These are phyloP conservation scores for Zaprionus bogoriensis DNA, from an alignment of 2,888 invertebrate species.

Conservation along the genomic window DNA sequence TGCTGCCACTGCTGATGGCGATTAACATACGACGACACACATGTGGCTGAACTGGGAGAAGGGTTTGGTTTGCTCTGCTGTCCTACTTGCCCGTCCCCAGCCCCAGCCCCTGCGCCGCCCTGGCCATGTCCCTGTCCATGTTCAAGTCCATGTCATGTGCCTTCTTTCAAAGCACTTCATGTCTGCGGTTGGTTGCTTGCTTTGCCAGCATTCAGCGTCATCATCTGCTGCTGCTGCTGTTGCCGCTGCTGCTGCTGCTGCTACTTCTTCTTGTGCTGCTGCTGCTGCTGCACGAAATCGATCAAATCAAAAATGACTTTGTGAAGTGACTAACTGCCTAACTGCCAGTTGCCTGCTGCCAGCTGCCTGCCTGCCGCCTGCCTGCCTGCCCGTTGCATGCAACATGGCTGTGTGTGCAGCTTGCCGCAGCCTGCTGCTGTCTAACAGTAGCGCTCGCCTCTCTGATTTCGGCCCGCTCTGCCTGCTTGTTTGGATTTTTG, in stretches of 20 bases:
- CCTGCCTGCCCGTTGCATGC: constrained; percentile 46
- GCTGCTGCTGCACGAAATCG: constrained; percentile 74
- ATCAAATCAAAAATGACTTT: constrained; percentile 80
- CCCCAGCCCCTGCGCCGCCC: not conserved
- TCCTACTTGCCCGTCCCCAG: constrained; percentile 55
- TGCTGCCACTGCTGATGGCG: constrained; percentile 44
- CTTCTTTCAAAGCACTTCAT: constrained; percentile 59
- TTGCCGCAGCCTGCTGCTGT: constrained; percentile 41
- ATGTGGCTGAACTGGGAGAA: constrained; percentile 69
- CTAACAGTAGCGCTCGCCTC: constrained; percentile 66
- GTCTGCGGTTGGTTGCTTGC: constrained; percentile 34
- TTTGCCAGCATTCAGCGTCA: not conserved
- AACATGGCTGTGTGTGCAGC: constrained; percentile 40
- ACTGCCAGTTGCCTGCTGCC: constrained; percentile 66
- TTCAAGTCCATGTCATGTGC: constrained; percentile 71
- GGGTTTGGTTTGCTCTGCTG: constrained; percentile 55
- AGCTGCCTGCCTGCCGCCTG: constrained; percentile 26
- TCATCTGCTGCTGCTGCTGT: constrained; percentile 7
- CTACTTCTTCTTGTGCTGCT: constrained; percentile 17
- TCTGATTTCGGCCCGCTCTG: constrained; percentile 56
- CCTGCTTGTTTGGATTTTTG: constrained; percentile 51
- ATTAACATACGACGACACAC: constrained; percentile 67
- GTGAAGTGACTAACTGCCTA: constrained; percentile 76
- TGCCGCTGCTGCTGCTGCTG: constrained; percentile 7
- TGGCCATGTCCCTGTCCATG: constrained; percentile 54